These are phyloP conservation scores for Danio tinwini DNA, from an alignment of 2,797 vertebrate genomes.

Conservation along the genomic window DNA sequence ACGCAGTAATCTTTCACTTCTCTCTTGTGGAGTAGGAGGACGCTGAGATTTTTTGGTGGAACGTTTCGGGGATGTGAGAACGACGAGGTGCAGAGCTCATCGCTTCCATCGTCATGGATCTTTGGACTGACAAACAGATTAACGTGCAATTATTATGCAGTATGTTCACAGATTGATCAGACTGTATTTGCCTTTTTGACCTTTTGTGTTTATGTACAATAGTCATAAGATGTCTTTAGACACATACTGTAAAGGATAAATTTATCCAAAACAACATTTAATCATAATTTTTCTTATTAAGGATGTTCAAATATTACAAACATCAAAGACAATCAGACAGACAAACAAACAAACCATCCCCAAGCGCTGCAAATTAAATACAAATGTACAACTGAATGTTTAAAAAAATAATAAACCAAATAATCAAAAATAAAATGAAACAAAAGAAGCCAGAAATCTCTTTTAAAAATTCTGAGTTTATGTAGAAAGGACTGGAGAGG, in stretches of 20 bases:
- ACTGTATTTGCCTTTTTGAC: not conserved
- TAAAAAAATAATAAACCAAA: no score
- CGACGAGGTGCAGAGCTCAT: conserved; percentile 25
- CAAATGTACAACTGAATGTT: no score
- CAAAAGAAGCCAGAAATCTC: no score
- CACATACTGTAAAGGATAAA: not conserved
- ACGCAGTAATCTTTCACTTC: conserved; percentile 51
- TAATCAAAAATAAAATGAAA: no score
- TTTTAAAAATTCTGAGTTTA: no score
- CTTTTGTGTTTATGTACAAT: not conserved
- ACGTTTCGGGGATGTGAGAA: conserved; percentile 18
- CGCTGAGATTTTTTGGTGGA: conserved; percentile 29
- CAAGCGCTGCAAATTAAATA: no score
- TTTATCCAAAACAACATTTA: not conserved
- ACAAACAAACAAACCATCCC: no score
- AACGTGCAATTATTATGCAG: conserved; percentile 1
- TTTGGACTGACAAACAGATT: conserved; percentile 21
- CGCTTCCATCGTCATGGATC: conserved; percentile 21
- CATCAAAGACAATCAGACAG: no score
- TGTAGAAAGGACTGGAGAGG: no score
- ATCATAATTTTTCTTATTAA: not conserved
- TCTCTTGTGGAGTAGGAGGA: conserved; percentile 39
- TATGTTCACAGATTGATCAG: not conserved
- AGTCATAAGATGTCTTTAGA: not conserved
- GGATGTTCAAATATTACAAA: no score